Percentiles rank a stretch among this genome's conserved stretches.
Conservation (phyloP, 2,113 vertebrate genomes). For the Mandrillus leucophaeus region DNA sequence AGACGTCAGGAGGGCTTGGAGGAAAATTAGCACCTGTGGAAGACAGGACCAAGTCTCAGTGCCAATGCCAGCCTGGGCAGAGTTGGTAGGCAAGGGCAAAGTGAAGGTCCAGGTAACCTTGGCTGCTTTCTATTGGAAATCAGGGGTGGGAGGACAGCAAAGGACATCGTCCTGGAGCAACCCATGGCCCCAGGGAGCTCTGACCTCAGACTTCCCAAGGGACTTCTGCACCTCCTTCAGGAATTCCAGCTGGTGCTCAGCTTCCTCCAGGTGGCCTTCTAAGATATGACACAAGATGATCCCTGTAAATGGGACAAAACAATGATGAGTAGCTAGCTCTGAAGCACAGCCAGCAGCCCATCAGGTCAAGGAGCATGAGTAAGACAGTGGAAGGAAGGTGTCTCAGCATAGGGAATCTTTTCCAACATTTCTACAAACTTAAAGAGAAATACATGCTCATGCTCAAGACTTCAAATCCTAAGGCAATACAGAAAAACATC, state of each 20-base stretch:
- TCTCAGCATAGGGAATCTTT: not conserved
- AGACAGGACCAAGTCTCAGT: not conserved
- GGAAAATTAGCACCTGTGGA: conserved; percentile 82
- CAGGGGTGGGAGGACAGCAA: not conserved
- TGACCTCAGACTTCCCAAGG: conserved; percentile 83
- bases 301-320: conserved; percentile 66
- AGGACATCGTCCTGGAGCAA: not conserved
- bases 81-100: fast-evolving
- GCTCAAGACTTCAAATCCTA: not conserved
- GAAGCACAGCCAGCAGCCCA: not conserved
- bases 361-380: not conserved
- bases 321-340: not conserved
- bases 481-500: not conserved
- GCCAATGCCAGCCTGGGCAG: not conserved
- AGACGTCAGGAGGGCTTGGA: conserved; percentile 82
- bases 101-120: not conserved
- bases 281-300: conserved; percentile 84
- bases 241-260: conserved; percentile 85
- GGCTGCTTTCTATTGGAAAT: not conserved
- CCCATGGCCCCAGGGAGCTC: not conserved
- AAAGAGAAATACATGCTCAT: fast-evolving
- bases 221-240: conserved; percentile 85
- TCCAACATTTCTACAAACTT: not conserved
- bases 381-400: not conserved
- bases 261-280: conserved; percentile 83